Percentiles rank a stretch among this genome's conserved stretches.
These are phyloP conservation scores for Nasua narica DNA, from an alignment of 2,797 vertebrate species.

Conservation along the genomic window DNA sequence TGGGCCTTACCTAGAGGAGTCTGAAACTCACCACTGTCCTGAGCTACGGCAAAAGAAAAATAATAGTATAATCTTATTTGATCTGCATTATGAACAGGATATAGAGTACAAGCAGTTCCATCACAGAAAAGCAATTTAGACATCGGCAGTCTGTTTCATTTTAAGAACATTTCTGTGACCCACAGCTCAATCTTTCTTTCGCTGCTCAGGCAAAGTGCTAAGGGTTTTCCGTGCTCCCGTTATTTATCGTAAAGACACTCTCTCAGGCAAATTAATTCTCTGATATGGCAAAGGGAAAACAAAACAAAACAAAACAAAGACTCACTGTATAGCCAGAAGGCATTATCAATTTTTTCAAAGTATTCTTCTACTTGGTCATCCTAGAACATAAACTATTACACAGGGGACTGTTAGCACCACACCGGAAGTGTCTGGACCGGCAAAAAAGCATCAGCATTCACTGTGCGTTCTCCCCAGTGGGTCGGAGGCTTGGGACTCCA, in stretches of 20 bases:
- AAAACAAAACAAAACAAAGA: conserved; percentile 70
- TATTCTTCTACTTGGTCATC: conserved; percentile 68
- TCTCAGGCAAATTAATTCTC: conserved; percentile 72
- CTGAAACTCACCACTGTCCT: conserved; percentile 78
- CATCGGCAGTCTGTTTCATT: conserved; percentile 62
- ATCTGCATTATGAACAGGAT: conserved; percentile 78
- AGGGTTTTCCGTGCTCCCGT: conserved; percentile 31
- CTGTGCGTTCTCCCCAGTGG: conserved; percentile 24
- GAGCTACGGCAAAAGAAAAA: conserved; percentile 80
- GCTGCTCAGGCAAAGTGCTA: conserved; percentile 64
- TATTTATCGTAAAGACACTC: conserved; percentile 61
- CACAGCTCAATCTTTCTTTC: conserved; percentile 60
- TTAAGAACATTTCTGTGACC: conserved; percentile 77
- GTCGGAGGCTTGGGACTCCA: neutral
- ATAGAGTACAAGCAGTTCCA: conserved; percentile 79
- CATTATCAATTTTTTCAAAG: conserved; percentile 73
- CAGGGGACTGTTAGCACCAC: conserved; percentile 62
- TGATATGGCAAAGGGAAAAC: conserved; percentile 66
- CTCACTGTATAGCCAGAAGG: conserved; percentile 74
- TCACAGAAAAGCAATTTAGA: conserved; percentile 77
- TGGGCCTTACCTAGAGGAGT: conserved; percentile 79
- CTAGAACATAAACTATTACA: conserved; percentile 63
- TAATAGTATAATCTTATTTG: conserved; percentile 78
- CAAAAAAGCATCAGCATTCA: conserved; percentile 28
- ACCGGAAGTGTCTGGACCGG: conserved; percentile 38